Evolutionary conservation across 1,140 invertebrate species (phyloP), one percentile per base, ranked within the genome.

Genomic region (Globodera ellingtonae): DNA sequence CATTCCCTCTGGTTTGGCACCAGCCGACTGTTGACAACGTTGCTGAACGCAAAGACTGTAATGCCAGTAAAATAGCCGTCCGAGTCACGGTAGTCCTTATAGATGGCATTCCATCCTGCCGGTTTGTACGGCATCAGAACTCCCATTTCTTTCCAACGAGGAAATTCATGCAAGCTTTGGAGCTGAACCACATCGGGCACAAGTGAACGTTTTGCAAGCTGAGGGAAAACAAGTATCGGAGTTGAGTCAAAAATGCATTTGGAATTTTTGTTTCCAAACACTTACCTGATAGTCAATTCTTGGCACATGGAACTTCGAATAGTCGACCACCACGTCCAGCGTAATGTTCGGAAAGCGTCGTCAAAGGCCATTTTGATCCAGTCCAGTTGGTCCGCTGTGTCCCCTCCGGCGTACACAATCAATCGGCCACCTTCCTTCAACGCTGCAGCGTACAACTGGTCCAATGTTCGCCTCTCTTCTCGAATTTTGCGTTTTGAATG

Each of bases 101-200:
- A 70, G 67, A 70, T 70, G 24, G 24, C 24, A 47, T 18, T 47
- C 67, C 67, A 70, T 9, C 67, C 67, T 6, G 67, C 67, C 67
- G 67, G 67, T 18, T 70, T 70, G 21, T 70, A 70, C 24, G 24
- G 7, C 67, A 70, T 70, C 67, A 70, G 67, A 5, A 24, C 67
- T 1, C 67, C 67, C 67, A 10, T 35, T 8, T 8, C 24, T 47
- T 70, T 70, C 18, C 18, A 70, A 10, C 21, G 67, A 8, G 67
- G 67, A 47, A 70, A 70, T 1, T 70, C 67, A 0, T 24, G 21
- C 18, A 70, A 3, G 10, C 6, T 70, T 47, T 70, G 67, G 9
- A 70, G 67, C 21, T 70, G 67, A 9, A 47, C 67, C 7, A 70
- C 46, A 18, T 70, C 67, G 9, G 67, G 67, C 67, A 70, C 67